Conservation (phyloP, 2,888 invertebrate genomes). For the Autographa pulchrina region DNA sequence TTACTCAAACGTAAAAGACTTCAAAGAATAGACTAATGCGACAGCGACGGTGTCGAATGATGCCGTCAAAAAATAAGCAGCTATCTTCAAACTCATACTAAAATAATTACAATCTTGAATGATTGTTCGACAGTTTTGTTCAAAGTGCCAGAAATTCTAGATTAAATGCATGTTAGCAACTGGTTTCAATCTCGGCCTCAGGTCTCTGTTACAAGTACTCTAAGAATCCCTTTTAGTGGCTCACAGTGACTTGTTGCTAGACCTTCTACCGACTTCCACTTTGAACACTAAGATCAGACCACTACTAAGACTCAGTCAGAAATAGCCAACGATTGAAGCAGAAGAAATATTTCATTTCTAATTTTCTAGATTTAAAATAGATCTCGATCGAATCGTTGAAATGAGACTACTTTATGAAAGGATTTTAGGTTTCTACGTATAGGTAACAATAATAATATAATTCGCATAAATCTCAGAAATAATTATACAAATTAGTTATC, state of each 20-base stretch:
- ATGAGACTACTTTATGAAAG: too few relatives aligned
- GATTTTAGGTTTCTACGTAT: too few relatives aligned
- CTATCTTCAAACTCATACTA: constrained; percentile 16
- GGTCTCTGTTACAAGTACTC: background rate
- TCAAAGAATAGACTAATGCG: constrained; percentile 12
- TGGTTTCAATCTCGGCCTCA: background rate
- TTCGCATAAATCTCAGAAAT: too few relatives aligned
- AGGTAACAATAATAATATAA: too few relatives aligned
- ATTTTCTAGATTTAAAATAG: too few relatives aligned
- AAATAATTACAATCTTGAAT: constrained; percentile 12
- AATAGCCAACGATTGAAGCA: background rate
- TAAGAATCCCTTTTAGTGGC: constrained; percentile 9
- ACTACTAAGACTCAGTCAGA: background rate
- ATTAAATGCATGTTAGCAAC: background rate
- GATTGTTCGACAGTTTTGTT: constrained; percentile 7
- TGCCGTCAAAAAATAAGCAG: background rate
- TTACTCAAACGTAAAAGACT: background rate
- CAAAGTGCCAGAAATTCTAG: background rate
- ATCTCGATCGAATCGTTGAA: too few relatives aligned
- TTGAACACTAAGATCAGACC: constrained; percentile 1
- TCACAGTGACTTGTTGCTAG: constrained; percentile 5
- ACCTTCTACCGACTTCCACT: background rate
- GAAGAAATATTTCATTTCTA: background rate
- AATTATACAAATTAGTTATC: too few relatives aligned
- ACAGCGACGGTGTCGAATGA: constrained; percentile 32